These are phyloP conservation scores for Folsomia candida DNA, from an alignment of 2,888 invertebrate species.

Conservation along the genomic window DNA sequence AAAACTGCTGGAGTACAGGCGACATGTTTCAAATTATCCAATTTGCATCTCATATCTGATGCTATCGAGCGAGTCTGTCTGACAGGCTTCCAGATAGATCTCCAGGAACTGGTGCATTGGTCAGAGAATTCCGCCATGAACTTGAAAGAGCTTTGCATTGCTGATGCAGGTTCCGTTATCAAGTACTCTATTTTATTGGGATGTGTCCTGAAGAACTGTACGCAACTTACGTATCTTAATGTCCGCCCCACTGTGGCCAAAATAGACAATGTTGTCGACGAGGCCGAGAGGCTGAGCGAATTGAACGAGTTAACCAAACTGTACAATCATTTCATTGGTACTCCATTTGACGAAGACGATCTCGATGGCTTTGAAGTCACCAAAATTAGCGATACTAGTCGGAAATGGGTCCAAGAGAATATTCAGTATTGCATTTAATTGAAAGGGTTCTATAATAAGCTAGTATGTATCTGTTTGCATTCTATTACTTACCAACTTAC, in stretches of 20 bases:
- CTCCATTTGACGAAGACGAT: constrained; percentile 42
- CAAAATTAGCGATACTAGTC: constrained; percentile 29
- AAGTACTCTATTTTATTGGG: constrained; percentile 38
- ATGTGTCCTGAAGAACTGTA: constrained; percentile 39
- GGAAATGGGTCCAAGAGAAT: constrained; percentile 33
- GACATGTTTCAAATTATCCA: constrained; percentile 14
- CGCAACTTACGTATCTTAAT: constrained; percentile 34
- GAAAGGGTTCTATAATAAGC: too few relatives aligned
- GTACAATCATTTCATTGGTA: constrained; percentile 43
- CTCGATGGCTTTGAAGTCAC: constrained; percentile 46
- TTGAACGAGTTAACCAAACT: constrained; percentile 31
- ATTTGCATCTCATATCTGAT: constrained; percentile 24
- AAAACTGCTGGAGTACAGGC: constrained; percentile 15
- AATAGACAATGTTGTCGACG: constrained; percentile 35
- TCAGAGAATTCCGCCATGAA: constrained; percentile 20
- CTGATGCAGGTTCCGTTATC: constrained; percentile 40
- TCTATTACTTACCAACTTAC: too few relatives aligned
- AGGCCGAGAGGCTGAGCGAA: constrained; percentile 38
- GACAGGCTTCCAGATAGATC: constrained; percentile 35
- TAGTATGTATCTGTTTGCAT: too few relatives aligned
- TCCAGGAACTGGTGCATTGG: constrained; percentile 35
- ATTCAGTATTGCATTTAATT: too few relatives aligned
- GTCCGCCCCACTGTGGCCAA: constrained; percentile 39
- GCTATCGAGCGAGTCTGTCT: constrained; percentile 37
- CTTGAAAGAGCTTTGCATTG: constrained; percentile 40